Evolutionary conservation across 2,113 vertebrate genomes (phyloP), one percentile per base, ranked within the genome.

Genomic region (Callaeas wilsoni): DNA sequence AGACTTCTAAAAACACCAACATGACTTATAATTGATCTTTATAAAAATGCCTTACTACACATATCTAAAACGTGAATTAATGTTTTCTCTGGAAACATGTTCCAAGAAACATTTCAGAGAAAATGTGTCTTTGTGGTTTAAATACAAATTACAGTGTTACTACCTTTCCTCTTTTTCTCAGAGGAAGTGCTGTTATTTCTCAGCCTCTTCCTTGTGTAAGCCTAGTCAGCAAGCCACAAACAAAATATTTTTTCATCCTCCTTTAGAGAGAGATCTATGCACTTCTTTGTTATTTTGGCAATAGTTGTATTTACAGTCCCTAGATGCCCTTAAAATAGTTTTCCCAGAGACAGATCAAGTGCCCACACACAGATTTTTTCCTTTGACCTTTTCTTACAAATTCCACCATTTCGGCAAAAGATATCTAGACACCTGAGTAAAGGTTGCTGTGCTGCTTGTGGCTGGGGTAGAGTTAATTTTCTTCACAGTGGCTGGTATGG

Each of bases 221-320:
- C 79, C 86, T 79, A 74, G 71, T 94, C 79, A 90, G 86, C 75
- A 86, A 90, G 60, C 75, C 90, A 41, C 64, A 90, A 65, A 86
- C 1, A 1, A 92, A 96, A 74, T 39, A 42, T 69, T 92, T 94
- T 92, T 95, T 78, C 69, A 77, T 53, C 15, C 41, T 81, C 3
- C 37, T 88, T 90, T 77, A 47, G 15, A 87, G n/a, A 63, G 55
- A 60, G 37, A 42, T 84, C 21, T 9, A 10, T 30, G 35, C 27
- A 35, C 26, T 78, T 55, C 26, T 89, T 50, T 87, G 25, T 80
- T 84, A n/a, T 70, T 88, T 86, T 88, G 71, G 56, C 79, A 68
- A 5, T 70, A 73, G 52, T 90, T 96, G 67, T 93, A 78, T 85
- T 73, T 63, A 50, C 70, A 92, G 44, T 81, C 75, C 52, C 64